phyloP scores from a whole-genome alignment of 2,888 invertebrate species.

The Neuroscelio doddi region DNA sequence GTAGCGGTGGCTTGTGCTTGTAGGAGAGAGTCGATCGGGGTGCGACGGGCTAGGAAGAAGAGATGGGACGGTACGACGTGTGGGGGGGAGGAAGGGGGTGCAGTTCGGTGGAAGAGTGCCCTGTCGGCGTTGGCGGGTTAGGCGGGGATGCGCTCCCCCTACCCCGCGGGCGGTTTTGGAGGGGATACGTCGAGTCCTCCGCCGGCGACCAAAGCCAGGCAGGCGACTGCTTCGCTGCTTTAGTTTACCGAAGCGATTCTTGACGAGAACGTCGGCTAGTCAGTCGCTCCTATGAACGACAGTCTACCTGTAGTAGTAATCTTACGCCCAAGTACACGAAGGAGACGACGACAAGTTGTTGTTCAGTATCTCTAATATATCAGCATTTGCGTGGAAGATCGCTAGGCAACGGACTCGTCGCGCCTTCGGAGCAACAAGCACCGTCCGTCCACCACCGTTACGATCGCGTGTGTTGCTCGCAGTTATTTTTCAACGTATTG shows the following conservation, averaged over 20 bases:
- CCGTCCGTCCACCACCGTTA: no score
- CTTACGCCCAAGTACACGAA: no score
- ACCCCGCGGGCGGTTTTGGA: constrained; percentile 58
- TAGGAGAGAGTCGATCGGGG: no score
- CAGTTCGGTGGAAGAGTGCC: background rate
- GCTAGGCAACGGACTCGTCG: no score
- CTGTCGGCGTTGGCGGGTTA: constrained; percentile 51
- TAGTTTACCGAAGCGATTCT: constrained; percentile 65
- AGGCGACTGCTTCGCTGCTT: constrained; percentile 3
- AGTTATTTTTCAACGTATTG: no score
- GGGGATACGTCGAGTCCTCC: constrained; percentile 63
- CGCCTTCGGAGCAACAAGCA: no score
- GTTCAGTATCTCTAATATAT: background rate
- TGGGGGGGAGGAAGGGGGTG: background rate
- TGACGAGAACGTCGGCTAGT: constrained; percentile 56
- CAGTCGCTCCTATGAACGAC: background rate
- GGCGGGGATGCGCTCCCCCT: constrained; percentile 50
- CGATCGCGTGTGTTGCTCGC: background rate
- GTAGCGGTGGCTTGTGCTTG: no score
- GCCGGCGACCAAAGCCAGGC: constrained; percentile 49
- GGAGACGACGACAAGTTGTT: no score
- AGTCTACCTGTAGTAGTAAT: no score
- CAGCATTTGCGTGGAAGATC: no score
- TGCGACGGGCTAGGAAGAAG: no score
- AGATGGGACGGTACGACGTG: no score